Base-by-base conservation (phyloP, 2,113 vertebrate species). In the Asarcornis scutulata region DNA sequence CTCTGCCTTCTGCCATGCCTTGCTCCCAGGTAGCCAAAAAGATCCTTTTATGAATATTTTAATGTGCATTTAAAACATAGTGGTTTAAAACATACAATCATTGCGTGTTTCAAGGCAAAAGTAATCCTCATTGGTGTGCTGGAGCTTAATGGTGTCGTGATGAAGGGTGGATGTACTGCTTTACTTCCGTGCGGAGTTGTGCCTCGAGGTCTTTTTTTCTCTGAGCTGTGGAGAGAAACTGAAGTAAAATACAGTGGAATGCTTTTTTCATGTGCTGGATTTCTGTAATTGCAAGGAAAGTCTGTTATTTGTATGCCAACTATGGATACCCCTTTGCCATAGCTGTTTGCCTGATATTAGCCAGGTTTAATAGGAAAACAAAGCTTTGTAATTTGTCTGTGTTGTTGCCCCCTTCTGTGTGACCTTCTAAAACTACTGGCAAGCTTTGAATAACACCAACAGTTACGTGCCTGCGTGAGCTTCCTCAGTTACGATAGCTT, bases 401-500 rank as follows among this genome's bases (percentile, higher is more conserved):
- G 40, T 83, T 86, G 11, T 56, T 72, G 14, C 27, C 10, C 53
- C 7, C 17, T 76, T 72, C 32, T 73, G 31, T 42, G 44, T 21
- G 7, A 84, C 10, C 32, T 44, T 88, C 74, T 32, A 77, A 78
- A 86, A 5, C 13, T 11, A 26, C 55, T 5, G 11, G 16, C 71
- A 69, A 40, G 7, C 48, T 82, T 29, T 48, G 64, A 77, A 60
- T 77, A 18, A 73, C 68, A 60, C 75, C 48, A 26, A 16, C 26
- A n/a, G 36, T 72, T 60, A 5, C 4, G 4, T 27, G 29, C 40
- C 77, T 81, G 7, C 14, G 9, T 46, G 53, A 77, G 23, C 23
- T 88, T 71, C 15, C 46, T 81, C 27, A 17, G 0, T 8, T 62
- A 40, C 6, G 5, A 3, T 10, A 18, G n/a, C 7, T 25, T 36